phyloP scores from a whole-genome alignment of 2,888 invertebrate species.

The Xestia sexstrigata region DNA sequence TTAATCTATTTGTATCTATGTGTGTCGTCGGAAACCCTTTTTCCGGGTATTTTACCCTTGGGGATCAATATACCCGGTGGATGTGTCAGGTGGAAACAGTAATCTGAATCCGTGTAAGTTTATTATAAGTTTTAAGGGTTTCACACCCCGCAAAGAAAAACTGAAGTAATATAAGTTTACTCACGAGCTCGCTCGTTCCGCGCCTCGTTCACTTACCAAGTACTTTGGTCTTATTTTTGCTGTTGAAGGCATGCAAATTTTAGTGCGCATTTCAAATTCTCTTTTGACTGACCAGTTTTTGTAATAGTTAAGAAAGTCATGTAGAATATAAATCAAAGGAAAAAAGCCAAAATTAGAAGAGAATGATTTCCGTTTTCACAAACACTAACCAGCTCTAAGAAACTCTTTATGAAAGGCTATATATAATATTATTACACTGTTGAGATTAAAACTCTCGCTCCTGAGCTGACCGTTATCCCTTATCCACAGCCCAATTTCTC shows the following conservation, averaged over 20 bases:
- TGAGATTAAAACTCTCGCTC: not conserved
- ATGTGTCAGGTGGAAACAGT: conserved; percentile 25
- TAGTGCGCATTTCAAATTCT: conserved; percentile 20
- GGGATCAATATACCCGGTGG: conserved; percentile 42
- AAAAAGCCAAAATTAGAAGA: not conserved
- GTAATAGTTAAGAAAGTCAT: conserved; percentile 4
- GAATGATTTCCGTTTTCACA: not conserved
- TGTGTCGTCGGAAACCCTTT: conserved; percentile 41
- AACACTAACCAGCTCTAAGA: not conserved
- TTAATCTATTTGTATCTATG: conserved; percentile 51
- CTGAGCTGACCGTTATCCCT: not conserved
- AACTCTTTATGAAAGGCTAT: not conserved
- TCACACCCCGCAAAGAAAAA: conserved; percentile 22
- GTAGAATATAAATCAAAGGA: conserved; percentile 28
- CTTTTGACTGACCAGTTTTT: conserved; percentile 15
- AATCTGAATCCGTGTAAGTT: conserved; percentile 35
- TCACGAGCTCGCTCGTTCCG: conserved; percentile 4
- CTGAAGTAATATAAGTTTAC: conserved; percentile 37
- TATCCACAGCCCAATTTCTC: too few species aligned
- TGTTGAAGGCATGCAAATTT: conserved; percentile 16
- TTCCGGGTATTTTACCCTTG: conserved; percentile 41
- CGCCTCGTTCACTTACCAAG: not conserved
- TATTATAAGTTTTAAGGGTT: conserved; percentile 42
- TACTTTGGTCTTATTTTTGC: conserved; percentile 1
- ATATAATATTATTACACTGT: not conserved